Percentiles rank a stretch among this genome's conserved stretches.
Conservation (phyloP, 2,888 invertebrate genomes). For the Dolichopus griseipennis region DNA sequence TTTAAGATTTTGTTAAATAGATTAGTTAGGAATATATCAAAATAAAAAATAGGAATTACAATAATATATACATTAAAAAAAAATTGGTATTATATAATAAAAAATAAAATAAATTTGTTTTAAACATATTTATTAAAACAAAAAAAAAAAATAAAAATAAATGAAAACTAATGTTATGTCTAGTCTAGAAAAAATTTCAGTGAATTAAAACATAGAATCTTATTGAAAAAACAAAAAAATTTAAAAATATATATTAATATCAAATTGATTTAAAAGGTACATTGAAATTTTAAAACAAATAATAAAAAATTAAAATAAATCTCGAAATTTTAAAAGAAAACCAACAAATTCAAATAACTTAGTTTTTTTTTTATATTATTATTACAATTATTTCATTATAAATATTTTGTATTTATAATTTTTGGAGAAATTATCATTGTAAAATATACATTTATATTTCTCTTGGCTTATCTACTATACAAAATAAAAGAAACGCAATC, state of each 20-base stretch:
- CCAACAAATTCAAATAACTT: background rate
- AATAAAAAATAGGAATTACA: background rate
- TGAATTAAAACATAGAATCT: background rate
- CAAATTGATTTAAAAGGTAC: too few species aligned
- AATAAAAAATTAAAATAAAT: too few species aligned
- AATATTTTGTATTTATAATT: too few species aligned
- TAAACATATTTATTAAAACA: background rate
- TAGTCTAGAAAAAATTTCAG: slow-evolving; percentile 1
- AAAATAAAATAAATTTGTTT: background rate
- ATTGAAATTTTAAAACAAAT: too few species aligned
- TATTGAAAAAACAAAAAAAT: too few species aligned
- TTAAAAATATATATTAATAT: too few species aligned
- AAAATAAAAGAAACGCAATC: too few species aligned
- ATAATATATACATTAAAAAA: background rate
- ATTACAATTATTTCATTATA: too few species aligned
- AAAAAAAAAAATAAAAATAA: background rate
- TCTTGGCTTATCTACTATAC: too few species aligned
- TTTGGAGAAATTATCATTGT: too few species aligned
- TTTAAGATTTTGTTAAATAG: background rate
- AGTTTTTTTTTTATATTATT: background rate
- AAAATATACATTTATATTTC: too few species aligned
- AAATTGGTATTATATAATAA: background rate
- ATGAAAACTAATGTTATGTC: background rate
- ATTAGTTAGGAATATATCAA: slow-evolving; percentile 6
- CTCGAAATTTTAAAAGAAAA: too few species aligned